phyloP scores from a whole-genome alignment of 1,140 invertebrate species.

The Saccostrea echinata region DNA sequence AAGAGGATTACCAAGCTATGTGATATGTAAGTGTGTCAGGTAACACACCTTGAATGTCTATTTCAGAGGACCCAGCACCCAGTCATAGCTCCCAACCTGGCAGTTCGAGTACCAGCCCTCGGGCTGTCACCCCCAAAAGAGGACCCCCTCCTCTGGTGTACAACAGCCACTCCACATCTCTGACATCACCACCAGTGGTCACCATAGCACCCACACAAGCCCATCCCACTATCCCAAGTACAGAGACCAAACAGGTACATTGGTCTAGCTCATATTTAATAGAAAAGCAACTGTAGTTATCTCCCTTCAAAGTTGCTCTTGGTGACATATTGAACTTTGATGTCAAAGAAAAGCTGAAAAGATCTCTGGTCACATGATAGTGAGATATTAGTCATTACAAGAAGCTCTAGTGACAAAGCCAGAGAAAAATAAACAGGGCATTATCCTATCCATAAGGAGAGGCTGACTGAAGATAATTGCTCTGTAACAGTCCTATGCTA shows the following conservation, averaged over 20 bases:
- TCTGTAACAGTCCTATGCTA: slow-evolving; percentile 21
- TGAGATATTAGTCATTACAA: slow-evolving; percentile 25
- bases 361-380: slow-evolving; percentile 26
- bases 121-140: slow-evolving; percentile 73
- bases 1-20: too few relatives aligned
- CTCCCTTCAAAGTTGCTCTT: neutral
- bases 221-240: slow-evolving; percentile 62
- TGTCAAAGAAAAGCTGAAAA: neutral
- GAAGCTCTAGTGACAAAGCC: slow-evolving; percentile 17
- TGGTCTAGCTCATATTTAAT: neutral
- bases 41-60: neutral
- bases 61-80: slow-evolving; percentile 67
- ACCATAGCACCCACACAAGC: slow-evolving; percentile 80
- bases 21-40: too few relatives aligned
- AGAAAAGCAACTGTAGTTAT: neutral
- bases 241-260: slow-evolving; percentile 68
- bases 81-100: slow-evolving; percentile 56
- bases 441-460: slow-evolving; percentile 19
- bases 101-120: slow-evolving; percentile 69
- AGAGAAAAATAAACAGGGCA: slow-evolving; percentile 30
- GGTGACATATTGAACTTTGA: neutral
- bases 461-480: slow-evolving; percentile 23
- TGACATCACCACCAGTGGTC: slow-evolving; percentile 79
- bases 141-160: slow-evolving; percentile 72
- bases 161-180: slow-evolving; percentile 64